These are phyloP conservation scores for Trachelus tabidus DNA, from an alignment of 2,888 invertebrate species.

Conservation along the genomic window DNA sequence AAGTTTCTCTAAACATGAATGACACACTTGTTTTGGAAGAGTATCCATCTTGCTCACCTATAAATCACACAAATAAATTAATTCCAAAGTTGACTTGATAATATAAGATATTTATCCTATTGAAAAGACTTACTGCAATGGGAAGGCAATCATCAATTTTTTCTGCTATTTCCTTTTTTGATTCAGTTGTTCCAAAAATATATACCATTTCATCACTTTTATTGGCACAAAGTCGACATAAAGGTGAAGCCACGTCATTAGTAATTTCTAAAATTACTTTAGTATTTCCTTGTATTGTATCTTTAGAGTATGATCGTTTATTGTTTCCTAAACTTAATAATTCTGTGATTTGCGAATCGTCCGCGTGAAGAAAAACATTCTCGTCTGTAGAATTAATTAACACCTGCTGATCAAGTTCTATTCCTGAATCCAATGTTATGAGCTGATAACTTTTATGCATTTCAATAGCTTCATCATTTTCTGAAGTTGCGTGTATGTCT, in stretches of 20 bases:
- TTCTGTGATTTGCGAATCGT: not conserved
- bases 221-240: slow-evolving; percentile 25
- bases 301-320: not conserved
- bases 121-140: slow-evolving; percentile 14
- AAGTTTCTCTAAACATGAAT: slow-evolving; percentile 21
- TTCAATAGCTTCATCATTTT: not conserved
- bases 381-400: not conserved
- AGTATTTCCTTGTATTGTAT: not conserved
- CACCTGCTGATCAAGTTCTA: not conserved
- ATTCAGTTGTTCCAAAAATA: slow-evolving; percentile 9
- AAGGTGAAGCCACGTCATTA: not conserved
- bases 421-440: not conserved
- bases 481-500: not conserved
- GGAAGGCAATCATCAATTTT: slow-evolving; percentile 24
- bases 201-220: slow-evolving; percentile 8
- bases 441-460: not conserved
- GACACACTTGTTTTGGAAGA: slow-evolving; percentile 20
- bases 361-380: not conserved
- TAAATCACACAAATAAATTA: not conserved
- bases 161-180: not conserved
- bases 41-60: slow-evolving; percentile 18
- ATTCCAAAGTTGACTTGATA: not conserved
- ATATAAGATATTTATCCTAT: not conserved
- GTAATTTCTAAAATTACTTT: not conserved
- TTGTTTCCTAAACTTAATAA: not conserved